Evolutionary conservation across 1,140 invertebrate species (phyloP), one percentile per base, ranked within the genome.

Genomic region (Drusus annulatus): DNA sequence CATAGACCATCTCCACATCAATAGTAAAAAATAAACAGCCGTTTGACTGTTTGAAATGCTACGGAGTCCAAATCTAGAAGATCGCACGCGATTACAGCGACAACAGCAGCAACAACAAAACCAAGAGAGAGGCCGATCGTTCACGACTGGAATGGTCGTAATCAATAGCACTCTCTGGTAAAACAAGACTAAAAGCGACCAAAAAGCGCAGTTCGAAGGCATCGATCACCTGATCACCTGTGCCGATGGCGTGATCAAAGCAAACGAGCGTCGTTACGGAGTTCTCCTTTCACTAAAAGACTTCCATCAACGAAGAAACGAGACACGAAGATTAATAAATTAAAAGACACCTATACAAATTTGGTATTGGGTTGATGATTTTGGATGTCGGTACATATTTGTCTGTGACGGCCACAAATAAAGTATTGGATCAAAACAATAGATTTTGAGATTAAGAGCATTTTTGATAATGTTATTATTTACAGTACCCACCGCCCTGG

Each of bases 181-280:
- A 36, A 68, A 36, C 15, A 31, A 68, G 8, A 6, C 16, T n/a
- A 45, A 68, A 36, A 68, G 36, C 19, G 63, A 54, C 16, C 15
- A 71, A 71, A 51, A 71, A 71, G 52, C 19, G n/a, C 31, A 63
- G 23, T 52, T 21, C n/a, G 45, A 71, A 71, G 31, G 45, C 68
- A 71, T 71, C 25, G 68, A 71, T 71, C 50, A 71, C 25, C 25
- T 2, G 25, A 28, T n/a, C n/a, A n/a, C 10, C 45, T 6, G 10
- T 28, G 50, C 10, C 45, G 21, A 4, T 52, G 68, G 68, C 68
- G 68, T 71, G 68, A 52, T 28, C 10, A 21, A 15, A 13, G 21
- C 1, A 8, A 52, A 23, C 45, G 16, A 10, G 13, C 45, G 17
- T 28, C 28, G 13, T 25, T 16, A 65, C 62, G 21, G 28, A 65